Evolutionary conservation across 2,888 invertebrate genomes (phyloP), one percentile per base, ranked within the genome.

Genomic region (Orthonychiurus folsomi): DNA sequence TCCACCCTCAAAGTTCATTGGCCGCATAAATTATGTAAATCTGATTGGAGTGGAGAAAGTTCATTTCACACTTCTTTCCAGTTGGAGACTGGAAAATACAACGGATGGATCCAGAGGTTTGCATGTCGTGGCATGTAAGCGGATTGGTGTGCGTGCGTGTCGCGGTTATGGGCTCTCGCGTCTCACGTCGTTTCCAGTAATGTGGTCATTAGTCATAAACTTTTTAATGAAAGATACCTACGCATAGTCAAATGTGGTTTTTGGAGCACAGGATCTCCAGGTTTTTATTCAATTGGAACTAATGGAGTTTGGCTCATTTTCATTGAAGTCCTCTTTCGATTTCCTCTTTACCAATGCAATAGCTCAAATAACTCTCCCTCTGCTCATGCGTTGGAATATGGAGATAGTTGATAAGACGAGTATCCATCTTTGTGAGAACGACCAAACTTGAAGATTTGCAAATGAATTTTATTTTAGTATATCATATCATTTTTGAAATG

Each of bases 11-110:
- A 37, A 37, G 37, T 37, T 37, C 37, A 37, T 37, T 37, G 37
- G 37, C 37, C 37, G 37, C 37, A 37, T 37, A 37, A 37, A 37
- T 37, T 37, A 37, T 37, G 37, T 37, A 37, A 37, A 37, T 37
- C 37, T 37, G 37, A 37, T 37, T 37, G 37, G 15, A 37, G 37
- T 37, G 37, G 15, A 37, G 37, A 37, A 37, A 37, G 37, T 37
- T 37, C 37, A 37, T 15, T 37, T 37, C 15, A 15, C 37, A 37
- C 37, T 37, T n/a, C n/a, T n/a, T 37, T 37, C 37, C 37, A 9
- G 5, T 37, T 15, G 9, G 37, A 37, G 5, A 15, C 37, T 37
- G 37, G 15, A 15, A 37, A n/a, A 37, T 9, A 37, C 37, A 9
- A 5, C 5, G 37, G 37, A 5, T 37, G 37, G 37, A 15, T 15